Evolutionary conservation across 2,888 invertebrate genomes (phyloP).

Genomic region (Argyra leucocephala): DNA sequence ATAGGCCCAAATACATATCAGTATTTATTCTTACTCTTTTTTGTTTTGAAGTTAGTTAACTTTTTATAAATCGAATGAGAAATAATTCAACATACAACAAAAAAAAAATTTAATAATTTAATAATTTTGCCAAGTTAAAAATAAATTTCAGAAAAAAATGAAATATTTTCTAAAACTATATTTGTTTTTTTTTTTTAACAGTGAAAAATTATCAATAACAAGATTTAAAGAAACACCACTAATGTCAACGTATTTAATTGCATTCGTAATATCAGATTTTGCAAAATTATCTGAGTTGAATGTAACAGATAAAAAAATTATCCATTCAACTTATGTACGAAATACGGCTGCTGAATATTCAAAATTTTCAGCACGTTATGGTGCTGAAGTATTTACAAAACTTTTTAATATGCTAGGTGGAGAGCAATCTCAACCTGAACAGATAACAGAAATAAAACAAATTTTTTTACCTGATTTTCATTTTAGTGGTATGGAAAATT

Average conservation of each 20-base stretch:
- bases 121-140: too few species aligned
- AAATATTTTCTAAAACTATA: too few species aligned
- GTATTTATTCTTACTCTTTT: too few species aligned
- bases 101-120: too few species aligned
- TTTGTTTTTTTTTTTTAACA: constrained; percentile 31
- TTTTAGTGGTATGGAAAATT: constrained; percentile 66
- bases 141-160: too few species aligned
- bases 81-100: too few species aligned
- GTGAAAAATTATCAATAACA: constrained; percentile 17
- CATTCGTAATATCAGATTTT: constrained; percentile 56
- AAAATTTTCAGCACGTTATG: constrained; percentile 50
- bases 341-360: constrained; percentile 49
- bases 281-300: constrained; percentile 4
- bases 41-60: too few species aligned
- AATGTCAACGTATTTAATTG: constrained; percentile 67
- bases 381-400: constrained; percentile 37
- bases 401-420: constrained; percentile 27
- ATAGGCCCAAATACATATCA: too few species aligned
- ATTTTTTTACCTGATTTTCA: constrained; percentile 69
- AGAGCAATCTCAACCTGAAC: constrained; percentile 45
- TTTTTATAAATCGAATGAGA: too few species aligned
- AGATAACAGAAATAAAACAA: constrained; percentile 43
- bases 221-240: constrained; percentile 41
- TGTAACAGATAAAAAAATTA: neutral
- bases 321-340: constrained; percentile 15